A percentile compares a stretch with the other conserved stretches of the same genome.
phyloP scores from a whole-genome alignment of 2,113 vertebrate genomes.

The Toxostoma redivivum region DNA sequence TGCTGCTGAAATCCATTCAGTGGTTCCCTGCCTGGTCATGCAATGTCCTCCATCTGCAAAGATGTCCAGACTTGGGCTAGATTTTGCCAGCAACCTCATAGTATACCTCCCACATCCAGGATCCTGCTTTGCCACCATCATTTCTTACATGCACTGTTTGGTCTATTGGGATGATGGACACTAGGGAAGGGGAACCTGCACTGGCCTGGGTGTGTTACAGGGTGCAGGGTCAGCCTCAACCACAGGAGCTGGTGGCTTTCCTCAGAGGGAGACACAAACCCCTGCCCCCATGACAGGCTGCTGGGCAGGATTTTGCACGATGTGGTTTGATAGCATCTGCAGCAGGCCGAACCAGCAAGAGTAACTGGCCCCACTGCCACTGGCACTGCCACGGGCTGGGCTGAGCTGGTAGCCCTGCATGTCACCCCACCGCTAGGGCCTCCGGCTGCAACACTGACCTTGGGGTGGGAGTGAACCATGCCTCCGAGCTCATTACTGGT shows the following conservation, averaged over 20 bases:
- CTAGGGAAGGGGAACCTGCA: neutral
- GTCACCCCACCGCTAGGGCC: neutral
- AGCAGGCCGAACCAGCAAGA: accelerated
- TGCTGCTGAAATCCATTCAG: neutral
- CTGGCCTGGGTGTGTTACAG: neutral
- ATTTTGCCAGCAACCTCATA: neutral
- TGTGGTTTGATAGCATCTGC: neutral
- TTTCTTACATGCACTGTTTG: accelerated
- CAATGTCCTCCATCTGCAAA: neutral
- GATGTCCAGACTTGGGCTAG: neutral
- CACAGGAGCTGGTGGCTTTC: neutral
- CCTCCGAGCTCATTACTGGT: accelerated
- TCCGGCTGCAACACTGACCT: neutral
- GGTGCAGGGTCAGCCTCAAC: accelerated
- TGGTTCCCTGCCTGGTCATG: neutral
- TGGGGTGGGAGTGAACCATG: accelerated
- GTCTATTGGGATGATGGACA: neutral
- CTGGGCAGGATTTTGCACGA: accelerated
- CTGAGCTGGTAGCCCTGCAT: accelerated
- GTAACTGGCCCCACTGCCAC: accelerated
- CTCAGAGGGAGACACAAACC: neutral
- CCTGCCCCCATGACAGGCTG: neutral
- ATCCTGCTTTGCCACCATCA: accelerated
- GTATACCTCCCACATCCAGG: neutral
- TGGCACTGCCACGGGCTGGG: neutral